Base-by-base conservation (phyloP, 1,140 invertebrate species). In the Maconellicoccus hirsutus region DNA sequence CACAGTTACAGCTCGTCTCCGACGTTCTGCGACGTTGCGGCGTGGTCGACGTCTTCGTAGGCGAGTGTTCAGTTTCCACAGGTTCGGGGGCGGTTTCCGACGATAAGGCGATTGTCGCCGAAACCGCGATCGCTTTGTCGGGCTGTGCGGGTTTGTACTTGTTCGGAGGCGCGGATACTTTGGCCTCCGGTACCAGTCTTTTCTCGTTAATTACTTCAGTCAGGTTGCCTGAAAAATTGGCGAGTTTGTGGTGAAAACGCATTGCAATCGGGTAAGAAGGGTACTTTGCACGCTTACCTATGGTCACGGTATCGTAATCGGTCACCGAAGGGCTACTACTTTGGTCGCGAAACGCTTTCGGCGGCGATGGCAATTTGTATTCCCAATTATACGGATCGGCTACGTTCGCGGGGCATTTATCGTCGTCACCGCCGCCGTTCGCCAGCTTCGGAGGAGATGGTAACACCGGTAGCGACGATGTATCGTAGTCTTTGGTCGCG, bases 361-460 rank as follows among this genome's bases (percentile, higher is more conserved):
- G 85, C 1, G 85, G 85, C 1, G 84, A 83, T 10, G 85, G 85
- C n/a, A 86, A 77, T 73, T 84, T 81, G 74, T 86, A 86, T 39
- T 86, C 82, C 85, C 85, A 87, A 61, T 85, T 83, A 19, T 70
- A 42, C 19, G 61, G 33, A 59, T 75, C 74, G 14, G 29, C 38
- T 12, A 38, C 61, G 16, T 70, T 23, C 52, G 10, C 22, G 3
- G 3, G n/a, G 19, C n/a, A n/a, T 42, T 29, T 38, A 4, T 70
- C 69, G 2, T 38, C 38, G 22, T 71, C 66, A 1, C 59, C 23
- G 6, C 69, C 63, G 1, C 39, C 29, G 27, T 42, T 21, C 10
- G 59, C 74, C 7, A 71, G 26, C 23, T 73, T 63, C 0, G 69
- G 70, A 61, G 71, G 71, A 25, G 16, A 70, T 1, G n/a, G 70